A percentile compares a stretch with the other conserved stretches of the same genome.
Evolutionary conservation across 1,140 invertebrate species (phyloP).

Genomic region (Drosophila rufa): DNA sequence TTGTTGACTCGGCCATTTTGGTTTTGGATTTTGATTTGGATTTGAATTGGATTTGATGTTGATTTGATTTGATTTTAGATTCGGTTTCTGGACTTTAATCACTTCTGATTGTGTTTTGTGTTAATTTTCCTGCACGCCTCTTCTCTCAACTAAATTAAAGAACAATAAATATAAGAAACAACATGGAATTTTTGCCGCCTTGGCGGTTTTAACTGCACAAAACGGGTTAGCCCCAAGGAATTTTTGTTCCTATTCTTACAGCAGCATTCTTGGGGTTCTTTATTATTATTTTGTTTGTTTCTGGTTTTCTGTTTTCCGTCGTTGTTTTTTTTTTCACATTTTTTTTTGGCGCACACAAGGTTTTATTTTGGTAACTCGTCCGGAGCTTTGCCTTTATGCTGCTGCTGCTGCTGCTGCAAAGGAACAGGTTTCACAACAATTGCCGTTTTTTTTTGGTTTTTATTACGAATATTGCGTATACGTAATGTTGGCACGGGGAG

Average conservation of each 20-base stretch:
- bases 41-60: conserved; percentile 38
- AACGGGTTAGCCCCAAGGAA: conserved; percentile 50
- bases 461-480: conserved; percentile 53
- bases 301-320: conserved; percentile 7
- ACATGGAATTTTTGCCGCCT: conserved; percentile 3
- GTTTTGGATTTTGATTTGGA: conserved; percentile 27
- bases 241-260: conserved; percentile 27
- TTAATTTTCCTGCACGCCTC: conserved; percentile 65
- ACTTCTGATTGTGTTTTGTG: conserved; percentile 33
- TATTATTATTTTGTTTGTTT: conserved; percentile 23
- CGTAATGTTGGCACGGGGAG: conserved; percentile 29
- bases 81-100: conserved; percentile 26
- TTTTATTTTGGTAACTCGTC: conserved; percentile 42
- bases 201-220: conserved; percentile 54
- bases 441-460: conserved; percentile 43
- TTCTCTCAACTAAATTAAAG: conserved; percentile 51
- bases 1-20: conserved; percentile 77
- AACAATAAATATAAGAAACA: conserved; percentile 37
- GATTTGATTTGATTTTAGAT: conserved; percentile 23
- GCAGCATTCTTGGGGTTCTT: conserved; percentile 22
- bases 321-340: conserved; percentile 15
- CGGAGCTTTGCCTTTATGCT: conserved; percentile 24
- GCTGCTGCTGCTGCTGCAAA: conserved; percentile 28
- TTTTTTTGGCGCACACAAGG: conserved; percentile 39
- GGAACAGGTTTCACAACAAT: conserved; percentile 65